Evolutionary conservation across 2,797 vertebrate genomes (phyloP).

Genomic region (Emydoidea blandingii): DNA sequence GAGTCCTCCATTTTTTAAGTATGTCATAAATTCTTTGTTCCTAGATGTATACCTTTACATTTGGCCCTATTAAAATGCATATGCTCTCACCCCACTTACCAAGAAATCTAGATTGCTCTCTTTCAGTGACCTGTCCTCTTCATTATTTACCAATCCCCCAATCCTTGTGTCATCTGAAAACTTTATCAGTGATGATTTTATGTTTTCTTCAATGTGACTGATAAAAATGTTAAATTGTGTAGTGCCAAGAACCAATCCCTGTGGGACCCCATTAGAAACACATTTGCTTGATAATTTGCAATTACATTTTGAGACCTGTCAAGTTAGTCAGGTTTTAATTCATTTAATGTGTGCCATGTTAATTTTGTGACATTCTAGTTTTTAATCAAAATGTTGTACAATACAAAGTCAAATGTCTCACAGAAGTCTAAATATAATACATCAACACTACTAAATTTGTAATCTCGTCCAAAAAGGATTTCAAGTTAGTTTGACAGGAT

Average conservation of each 20-base stretch:
- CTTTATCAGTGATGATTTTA: neutral
- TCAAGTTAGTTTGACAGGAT: neutral
- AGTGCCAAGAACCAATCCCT: neutral
- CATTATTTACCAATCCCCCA: neutral
- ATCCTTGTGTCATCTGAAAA: neutral
- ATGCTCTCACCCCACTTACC: neutral
- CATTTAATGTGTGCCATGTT: neutral
- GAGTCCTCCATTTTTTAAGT: neutral
- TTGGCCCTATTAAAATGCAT: neutral
- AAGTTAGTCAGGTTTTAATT: neutral
- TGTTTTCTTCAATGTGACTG: neutral
- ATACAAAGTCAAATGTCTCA: neutral
- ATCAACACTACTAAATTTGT: neutral
- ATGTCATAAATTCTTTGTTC: neutral
- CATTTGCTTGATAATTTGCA: neutral
- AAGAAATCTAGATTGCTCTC: neutral
- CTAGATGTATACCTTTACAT: neutral
- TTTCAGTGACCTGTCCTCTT: neutral
- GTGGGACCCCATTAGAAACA: neutral
- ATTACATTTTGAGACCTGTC: neutral
- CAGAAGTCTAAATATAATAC: neutral
- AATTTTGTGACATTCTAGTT: neutral
- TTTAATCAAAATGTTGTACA: neutral
- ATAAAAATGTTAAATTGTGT: neutral
- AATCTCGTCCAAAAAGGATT: neutral